A percentile compares a stretch with the other conserved stretches of the same genome.
Conservation (phyloP, 2,113 vertebrate genomes). For the Tragelaphus imberbis region DNA sequence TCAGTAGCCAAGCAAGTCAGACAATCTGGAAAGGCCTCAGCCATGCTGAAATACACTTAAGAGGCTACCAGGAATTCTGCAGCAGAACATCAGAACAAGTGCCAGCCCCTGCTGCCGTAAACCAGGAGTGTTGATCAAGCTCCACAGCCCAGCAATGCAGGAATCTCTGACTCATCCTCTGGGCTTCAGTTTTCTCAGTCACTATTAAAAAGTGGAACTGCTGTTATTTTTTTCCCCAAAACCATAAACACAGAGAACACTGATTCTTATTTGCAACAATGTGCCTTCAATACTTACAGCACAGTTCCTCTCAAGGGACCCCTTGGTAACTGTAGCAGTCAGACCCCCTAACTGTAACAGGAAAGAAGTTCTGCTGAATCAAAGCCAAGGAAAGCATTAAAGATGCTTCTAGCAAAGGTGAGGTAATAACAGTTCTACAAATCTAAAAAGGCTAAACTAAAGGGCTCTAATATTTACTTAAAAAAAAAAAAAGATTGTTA, state of each 20-base stretch:
- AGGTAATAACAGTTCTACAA: neutral
- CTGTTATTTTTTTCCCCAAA: neutral
- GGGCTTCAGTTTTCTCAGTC: neutral
- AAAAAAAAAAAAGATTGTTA: neutral
- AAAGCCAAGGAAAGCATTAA: conserved; percentile 17
- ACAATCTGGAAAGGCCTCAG: neutral
- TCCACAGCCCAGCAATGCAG: neutral
- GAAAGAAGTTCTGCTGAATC: neutral
- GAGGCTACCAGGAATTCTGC: neutral
- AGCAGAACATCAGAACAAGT: fast-evolving
- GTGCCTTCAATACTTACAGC: neutral
- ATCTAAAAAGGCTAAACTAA: neutral
- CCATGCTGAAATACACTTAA: neutral
- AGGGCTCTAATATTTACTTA: neutral
- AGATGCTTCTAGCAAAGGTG: neutral
- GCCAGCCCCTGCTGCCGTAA: neutral
- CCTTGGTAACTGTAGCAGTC: neutral
- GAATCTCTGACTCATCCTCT: neutral
- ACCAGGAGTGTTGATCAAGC: neutral
- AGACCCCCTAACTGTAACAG: neutral
- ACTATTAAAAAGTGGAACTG: neutral
- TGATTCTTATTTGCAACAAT: neutral
- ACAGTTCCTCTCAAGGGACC: neutral
- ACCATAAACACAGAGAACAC: neutral
- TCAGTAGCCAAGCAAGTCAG: neutral